Conservation (phyloP, 1,140 invertebrate genomes). For the Venustaconcha ellipsiformis region DNA sequence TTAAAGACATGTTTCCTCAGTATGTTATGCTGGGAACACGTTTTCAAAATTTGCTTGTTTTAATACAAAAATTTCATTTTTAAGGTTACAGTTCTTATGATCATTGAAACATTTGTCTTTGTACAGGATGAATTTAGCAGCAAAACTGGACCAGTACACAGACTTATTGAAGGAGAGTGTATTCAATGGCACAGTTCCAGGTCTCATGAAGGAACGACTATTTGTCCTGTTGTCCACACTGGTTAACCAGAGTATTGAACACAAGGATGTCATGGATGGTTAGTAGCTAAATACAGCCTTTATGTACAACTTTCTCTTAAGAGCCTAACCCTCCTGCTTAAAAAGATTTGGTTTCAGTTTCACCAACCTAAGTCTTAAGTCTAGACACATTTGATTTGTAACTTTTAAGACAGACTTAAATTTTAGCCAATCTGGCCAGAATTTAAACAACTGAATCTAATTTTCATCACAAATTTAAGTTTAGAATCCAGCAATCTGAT, state of each 20-base stretch:
- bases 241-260: conserved; percentile 58
- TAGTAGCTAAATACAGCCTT: conserved; percentile 16
- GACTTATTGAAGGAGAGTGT: conserved; percentile 53
- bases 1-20: too few relatives aligned
- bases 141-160: conserved; percentile 57
- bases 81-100: too few relatives aligned
- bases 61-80: too few relatives aligned
- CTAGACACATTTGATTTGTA: too few relatives aligned
- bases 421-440: too few relatives aligned
- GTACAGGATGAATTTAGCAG: conserved; percentile 43
- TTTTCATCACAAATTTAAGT: too few relatives aligned
- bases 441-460: too few relatives aligned
- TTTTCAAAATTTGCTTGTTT: too few relatives aligned
- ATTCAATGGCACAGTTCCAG: conserved; percentile 25
- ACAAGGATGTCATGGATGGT: conserved; percentile 59
- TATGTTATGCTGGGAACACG: too few relatives aligned
- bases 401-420: too few relatives aligned
- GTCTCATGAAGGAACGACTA: conserved; percentile 43
- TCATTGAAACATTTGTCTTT: background rate
- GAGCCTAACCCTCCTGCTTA: background rate
- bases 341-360: background rate
- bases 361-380: too few relatives aligned
- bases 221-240: conserved; percentile 50
- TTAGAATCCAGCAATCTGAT: too few relatives aligned
- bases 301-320: background rate